A percentile compares a stretch with the other conserved stretches of the same genome.
phyloP scores from a whole-genome alignment of 2,797 vertebrate genomes.

The Agapornis canus region DNA sequence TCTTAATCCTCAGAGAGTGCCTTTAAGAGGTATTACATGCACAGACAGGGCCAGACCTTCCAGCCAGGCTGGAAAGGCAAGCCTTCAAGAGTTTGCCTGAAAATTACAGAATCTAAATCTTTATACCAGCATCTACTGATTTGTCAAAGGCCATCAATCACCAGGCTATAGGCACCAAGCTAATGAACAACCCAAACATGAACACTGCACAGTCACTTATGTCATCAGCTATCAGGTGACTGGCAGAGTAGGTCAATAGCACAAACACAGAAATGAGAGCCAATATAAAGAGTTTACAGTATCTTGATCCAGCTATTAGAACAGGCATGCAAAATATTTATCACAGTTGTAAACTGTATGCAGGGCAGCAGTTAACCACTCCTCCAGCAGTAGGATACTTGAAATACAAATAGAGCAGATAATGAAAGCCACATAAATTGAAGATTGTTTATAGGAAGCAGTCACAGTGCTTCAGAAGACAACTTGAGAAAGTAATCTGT shows the following conservation, averaged over 20 bases:
- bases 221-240: conserved; percentile 31
- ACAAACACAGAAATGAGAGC: background rate
- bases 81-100: background rate
- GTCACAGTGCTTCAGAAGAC: background rate
- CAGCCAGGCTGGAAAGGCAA: background rate
- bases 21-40: background rate
- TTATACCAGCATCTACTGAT: background rate
- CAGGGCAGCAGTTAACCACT: background rate
- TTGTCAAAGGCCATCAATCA: background rate
- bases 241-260: conserved; percentile 6
- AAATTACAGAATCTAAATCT: background rate
- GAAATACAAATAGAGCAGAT: background rate
- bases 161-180: background rate
- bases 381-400: background rate
- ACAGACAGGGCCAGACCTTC: background rate
- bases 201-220: background rate
- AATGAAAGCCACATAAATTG: background rate
- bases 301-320: background rate
- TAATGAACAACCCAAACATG: background rate
- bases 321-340: background rate
- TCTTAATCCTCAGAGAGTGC: background rate
- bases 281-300: background rate
- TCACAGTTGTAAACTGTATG: background rate
- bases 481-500: background rate
- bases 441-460: background rate